Conservation (phyloP, 2,797 vertebrate genomes). For the Echiichthys vipera region DNA sequence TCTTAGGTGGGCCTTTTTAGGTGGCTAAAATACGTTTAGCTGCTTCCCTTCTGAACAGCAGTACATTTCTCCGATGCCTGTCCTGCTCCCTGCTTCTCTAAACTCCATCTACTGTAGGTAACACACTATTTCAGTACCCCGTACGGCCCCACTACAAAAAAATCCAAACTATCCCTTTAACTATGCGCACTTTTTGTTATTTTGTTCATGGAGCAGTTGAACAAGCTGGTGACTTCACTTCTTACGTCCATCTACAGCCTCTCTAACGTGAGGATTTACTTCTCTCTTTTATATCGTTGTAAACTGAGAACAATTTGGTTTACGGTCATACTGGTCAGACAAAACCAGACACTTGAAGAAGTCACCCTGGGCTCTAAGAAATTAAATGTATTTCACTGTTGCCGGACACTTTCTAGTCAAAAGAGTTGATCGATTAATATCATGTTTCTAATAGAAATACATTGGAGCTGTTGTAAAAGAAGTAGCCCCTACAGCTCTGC, state of each 20-base stretch:
- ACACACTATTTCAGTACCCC: too few relatives aligned
- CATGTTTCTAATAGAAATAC: neutral
- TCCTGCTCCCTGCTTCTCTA: too few relatives aligned
- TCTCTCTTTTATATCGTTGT: neutral
- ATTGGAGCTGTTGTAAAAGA: constrained; percentile 19
- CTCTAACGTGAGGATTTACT: neutral
- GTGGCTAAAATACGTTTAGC: too few relatives aligned
- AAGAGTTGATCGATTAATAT: neutral
- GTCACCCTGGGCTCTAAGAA: neutral
- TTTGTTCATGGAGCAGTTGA: neutral
- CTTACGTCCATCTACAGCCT: neutral
- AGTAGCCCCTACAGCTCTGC: constrained; percentile 33
- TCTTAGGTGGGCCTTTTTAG: too few relatives aligned
- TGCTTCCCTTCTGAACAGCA: too few relatives aligned
- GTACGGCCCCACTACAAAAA: too few relatives aligned
- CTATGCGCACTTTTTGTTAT: neutral
- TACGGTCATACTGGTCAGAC: neutral
- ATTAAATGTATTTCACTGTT: neutral
- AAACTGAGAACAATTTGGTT: neutral
- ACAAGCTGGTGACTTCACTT: constrained; percentile 1
- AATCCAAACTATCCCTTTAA: too few relatives aligned
- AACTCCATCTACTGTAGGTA: too few relatives aligned
- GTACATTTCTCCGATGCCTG: too few relatives aligned
- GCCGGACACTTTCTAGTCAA: neutral
- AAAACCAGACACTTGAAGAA: neutral